Base-by-base conservation (phyloP, 2,888 invertebrate species). In the Ypsolopha sequella region DNA sequence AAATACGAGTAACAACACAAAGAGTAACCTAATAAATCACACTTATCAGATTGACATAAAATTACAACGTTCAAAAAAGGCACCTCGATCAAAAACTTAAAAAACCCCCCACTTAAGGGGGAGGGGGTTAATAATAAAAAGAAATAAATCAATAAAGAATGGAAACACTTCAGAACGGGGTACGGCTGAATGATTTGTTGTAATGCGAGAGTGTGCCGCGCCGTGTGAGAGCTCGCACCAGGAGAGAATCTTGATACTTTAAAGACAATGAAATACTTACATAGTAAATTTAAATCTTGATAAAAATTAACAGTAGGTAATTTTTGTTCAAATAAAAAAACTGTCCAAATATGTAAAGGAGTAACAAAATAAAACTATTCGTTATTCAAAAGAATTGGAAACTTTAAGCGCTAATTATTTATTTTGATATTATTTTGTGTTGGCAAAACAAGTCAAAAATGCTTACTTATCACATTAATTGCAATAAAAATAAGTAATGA, bases 101-200 rank as follows among this genome's bases (percentile, higher is more conserved):
- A 24, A 24, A 24, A 2, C 24, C 24, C 24, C 10, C 55, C 60
- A 65, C 62, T 76, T 79, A 80, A 79, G 80, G 73, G 80, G 80
- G 78, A 77, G 78, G 73, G 78, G 70, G 67, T 80, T 84, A 84
- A 81, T 84, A 86, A 81, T 85, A 85, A 81, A 80, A 73, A 68
- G 75, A 73, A 77, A 84, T 85, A 86, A 85, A 84, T 84, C 84
- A 86, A 84, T 80, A 77, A 75, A 77, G 81, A 82, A 82, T 84
- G 82, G 80, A 79, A 82, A 74, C 75, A 70, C 77, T 77, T 76
- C 75, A 70, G 76, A 73, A 68, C 70, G 65, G 74, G 73, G 38
- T 14, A 67, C 69, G 75, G 69, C 66, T 80, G 85, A 85, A 84
- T 84, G 85, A 86, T 86, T 84, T 86, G 84, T 84, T 76, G 80